Conservation (phyloP, 2,113 vertebrate species). For the Cygnus atratus region DNA sequence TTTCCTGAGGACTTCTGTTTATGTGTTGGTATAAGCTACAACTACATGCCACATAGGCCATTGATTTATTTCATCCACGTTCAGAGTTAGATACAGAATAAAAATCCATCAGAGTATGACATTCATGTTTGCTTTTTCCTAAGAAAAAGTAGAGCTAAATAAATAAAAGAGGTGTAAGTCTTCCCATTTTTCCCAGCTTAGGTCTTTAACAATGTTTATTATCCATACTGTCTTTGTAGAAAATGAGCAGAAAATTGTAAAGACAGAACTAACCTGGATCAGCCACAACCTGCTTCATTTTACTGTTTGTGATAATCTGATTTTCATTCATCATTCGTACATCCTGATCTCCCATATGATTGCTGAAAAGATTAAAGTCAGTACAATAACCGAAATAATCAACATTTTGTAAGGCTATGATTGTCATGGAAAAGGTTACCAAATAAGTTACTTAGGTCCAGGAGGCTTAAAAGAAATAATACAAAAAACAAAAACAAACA, state of each 20-base stretch:
- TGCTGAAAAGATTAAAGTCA: slow-evolving; percentile 73
- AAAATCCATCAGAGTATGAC: neutral
- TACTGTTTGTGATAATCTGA: slow-evolving; percentile 84
- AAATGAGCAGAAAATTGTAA: neutral
- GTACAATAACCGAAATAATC: slow-evolving; percentile 6
- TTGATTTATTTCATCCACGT: neutral
- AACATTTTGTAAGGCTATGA: neutral
- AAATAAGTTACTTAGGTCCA: neutral
- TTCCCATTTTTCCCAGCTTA: neutral
- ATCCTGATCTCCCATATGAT: slow-evolving; percentile 91
- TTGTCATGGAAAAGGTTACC: neutral
- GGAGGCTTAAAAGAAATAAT: neutral
- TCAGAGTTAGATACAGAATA: neutral
- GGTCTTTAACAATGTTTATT: neutral
- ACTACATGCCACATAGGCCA: neutral
- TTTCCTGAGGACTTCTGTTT: neutral
- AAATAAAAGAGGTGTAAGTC: neutral
- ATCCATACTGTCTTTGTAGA: neutral
- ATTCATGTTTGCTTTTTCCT: neutral
- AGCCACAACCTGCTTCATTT: slow-evolving; percentile 80
- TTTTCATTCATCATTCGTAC: slow-evolving; percentile 96
- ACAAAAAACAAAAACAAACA: too few species aligned
- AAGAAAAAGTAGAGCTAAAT: neutral
- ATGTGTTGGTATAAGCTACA: neutral
- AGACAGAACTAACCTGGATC: slow-evolving; percentile 84